Base-by-base conservation (phyloP, 2,888 invertebrate genomes). In the Eudasyphora cyanicolor region DNA sequence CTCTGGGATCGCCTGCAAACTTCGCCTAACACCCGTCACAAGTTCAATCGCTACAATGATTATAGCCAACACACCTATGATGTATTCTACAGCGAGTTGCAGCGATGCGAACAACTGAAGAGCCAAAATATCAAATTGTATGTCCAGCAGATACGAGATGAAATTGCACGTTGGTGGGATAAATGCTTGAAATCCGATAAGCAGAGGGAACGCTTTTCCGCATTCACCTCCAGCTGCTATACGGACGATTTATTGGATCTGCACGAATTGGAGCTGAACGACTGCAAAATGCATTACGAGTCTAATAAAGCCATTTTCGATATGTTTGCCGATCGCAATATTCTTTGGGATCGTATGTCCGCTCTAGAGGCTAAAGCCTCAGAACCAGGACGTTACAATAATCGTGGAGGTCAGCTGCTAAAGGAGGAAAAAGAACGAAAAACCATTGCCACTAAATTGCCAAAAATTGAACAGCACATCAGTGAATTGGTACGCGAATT, bases 381-480 rank as follows among this genome's bases (percentile, higher is more conserved):
- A n/a, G 96, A 97, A 88, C 96, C 97, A 0, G 95, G 95, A 85
- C 94, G 98, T 0, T 97, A 95, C 89, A 95, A 97, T 87, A 98
- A 98, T 91, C 94, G 98, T 45, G 98, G 98, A 0, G 97, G 98
- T 0, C 96, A 96, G 86, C 92, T 98, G 6, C 92, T 98, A 0
- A 94, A 94, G 73, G 98, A 98, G 89, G 98, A 98, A 91, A 97
- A 95, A 87, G 96, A 97, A 88, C 93, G 98, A n/a, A 98, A 97
- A 90, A 93, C 94, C 8, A 94, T 97, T 10, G 93, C 94, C 42
- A 95, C 92, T 85, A 93, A 95, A 92, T 91, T 97, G 70, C 96
- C 97, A 0, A 95, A 95, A 92, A 94, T 96, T 51, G 96, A 96
- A 90, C 93, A 93, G 0, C 94, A 95, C 88, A 92, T 97, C 0